Conservation (phyloP, 2,797 vertebrate genomes). For the Trematomus bernacchii region DNA sequence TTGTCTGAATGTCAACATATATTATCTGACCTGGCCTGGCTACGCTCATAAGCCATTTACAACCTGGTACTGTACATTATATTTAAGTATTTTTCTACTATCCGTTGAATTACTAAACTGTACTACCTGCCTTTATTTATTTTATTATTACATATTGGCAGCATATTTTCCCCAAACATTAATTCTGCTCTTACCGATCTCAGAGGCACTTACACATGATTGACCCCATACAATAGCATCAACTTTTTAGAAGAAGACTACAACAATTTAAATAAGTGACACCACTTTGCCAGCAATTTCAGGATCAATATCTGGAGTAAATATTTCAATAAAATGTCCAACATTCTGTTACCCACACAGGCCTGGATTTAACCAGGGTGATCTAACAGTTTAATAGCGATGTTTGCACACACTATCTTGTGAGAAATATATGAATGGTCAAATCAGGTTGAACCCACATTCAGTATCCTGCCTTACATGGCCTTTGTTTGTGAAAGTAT, state of each 20-base stretch:
- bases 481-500: conserved; percentile 38
- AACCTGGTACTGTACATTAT: neutral
- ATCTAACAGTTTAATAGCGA: conserved; percentile 4
- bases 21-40: conserved; percentile 4
- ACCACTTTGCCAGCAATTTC: conserved; percentile 5
- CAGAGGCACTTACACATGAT: conserved; percentile 5
- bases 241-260: neutral
- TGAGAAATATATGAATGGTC: conserved; percentile 8
- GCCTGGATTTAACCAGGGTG: neutral
- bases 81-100: neutral
- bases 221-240: neutral
- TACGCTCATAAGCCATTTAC: neutral
- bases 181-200: conserved; percentile 8
- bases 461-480: conserved; percentile 13
- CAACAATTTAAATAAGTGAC: conserved; percentile 7
- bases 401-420: neutral
- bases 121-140: neutral
- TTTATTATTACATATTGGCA: neutral
- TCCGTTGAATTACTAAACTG: neutral
- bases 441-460: conserved; percentile 33
- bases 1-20: conserved; percentile 2
- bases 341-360: conserved; percentile 5
- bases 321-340: neutral
- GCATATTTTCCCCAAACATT: neutral
- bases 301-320: conserved; percentile 22